These are phyloP conservation scores for Tautogolabrus adspersus DNA, from an alignment of 2,113 vertebrate genomes.

Conservation along the genomic window DNA sequence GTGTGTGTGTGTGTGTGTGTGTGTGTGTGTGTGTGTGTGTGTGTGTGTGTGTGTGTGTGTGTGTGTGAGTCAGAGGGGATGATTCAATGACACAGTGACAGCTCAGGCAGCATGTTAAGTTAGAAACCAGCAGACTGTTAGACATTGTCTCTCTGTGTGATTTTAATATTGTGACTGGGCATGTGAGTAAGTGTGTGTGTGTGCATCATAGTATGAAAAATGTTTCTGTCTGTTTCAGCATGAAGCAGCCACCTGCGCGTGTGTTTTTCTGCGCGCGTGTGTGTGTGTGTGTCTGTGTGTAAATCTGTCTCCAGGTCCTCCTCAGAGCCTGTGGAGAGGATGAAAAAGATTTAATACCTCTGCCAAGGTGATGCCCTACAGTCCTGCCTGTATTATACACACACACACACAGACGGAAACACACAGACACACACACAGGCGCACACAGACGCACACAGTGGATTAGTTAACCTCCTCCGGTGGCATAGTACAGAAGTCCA, in stretches of 20 bases:
- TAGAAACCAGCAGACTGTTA: constrained; percentile 58
- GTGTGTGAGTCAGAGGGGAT: constrained; percentile 53
- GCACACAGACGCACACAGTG: constrained; percentile 23
- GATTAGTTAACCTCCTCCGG: constrained; percentile 65
- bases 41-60: constrained; percentile 7
- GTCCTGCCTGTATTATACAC: constrained; percentile 58
- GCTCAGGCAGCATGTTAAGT: constrained; percentile 53
- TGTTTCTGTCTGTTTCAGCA: constrained; percentile 53
- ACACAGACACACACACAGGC: constrained; percentile 5
- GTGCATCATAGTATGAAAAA: constrained; percentile 43
- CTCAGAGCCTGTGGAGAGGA: constrained; percentile 68
- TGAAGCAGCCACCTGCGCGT: constrained; percentile 15
- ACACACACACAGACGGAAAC: constrained; percentile 6
- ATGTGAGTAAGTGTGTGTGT: constrained; percentile 27
- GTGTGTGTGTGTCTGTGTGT: constrained; percentile 31
- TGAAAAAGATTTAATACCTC: constrained; percentile 78
- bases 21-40: no score
- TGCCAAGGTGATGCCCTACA: constrained; percentile 78
- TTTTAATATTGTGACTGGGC: constrained; percentile 40
- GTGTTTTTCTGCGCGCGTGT: not conserved
- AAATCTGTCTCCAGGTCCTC: constrained; percentile 58
- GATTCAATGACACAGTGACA: constrained; percentile 65
- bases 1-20: no score
- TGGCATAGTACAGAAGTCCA: constrained; percentile 48
- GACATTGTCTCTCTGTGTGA: constrained; percentile 34